Percentiles rank a stretch among this genome's conserved stretches.
Evolutionary conservation across 1,140 invertebrate species (phyloP).

Genomic region (Apis mellifera): DNA sequence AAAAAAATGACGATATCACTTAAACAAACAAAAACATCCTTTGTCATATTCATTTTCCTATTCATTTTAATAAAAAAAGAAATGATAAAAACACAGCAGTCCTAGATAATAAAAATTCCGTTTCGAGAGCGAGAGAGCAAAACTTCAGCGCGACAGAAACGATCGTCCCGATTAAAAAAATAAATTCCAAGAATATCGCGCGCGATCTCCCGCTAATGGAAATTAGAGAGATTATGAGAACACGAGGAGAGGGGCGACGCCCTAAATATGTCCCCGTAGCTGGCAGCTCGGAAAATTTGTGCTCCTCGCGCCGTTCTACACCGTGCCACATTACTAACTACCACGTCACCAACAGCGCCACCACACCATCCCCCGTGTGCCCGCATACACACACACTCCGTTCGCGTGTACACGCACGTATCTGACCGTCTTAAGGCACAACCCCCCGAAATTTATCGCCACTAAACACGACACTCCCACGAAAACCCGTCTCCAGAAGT

Average conservation of each 20-base stretch:
- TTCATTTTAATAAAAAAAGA: too few species aligned
- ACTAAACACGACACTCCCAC: conserved; percentile 61
- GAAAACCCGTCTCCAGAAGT: conserved; percentile 43
- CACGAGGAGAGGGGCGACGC: conserved; percentile 52
- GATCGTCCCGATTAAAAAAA: not conserved
- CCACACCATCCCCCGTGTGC: not conserved
- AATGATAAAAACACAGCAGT: too few species aligned
- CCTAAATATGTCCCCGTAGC: conserved; percentile 63
- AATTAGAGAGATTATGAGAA: conserved; percentile 74
- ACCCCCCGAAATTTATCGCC: conserved; percentile 65
- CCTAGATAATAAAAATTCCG: too few species aligned
- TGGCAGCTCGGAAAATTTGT: conserved; percentile 65
- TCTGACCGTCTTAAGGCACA: conserved; percentile 55
- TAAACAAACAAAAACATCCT: too few species aligned
- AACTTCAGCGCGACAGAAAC: not conserved
- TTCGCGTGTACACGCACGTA: conserved; percentile 12
- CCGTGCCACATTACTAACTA: conserved; percentile 26
- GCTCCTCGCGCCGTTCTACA: conserved; percentile 23
- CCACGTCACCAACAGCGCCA: conserved; percentile 6
- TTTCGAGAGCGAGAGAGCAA: too few species aligned
- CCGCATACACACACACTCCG: too few species aligned
- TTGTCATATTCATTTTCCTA: too few species aligned
- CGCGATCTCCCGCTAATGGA: conserved; percentile 64
- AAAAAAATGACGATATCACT: too few species aligned
- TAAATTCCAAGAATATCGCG: not conserved